Percentiles rank a stretch among this genome's conserved stretches.
Evolutionary conservation across 2,113 vertebrate species (phyloP).

Genomic region (Gallinago undulata): DNA sequence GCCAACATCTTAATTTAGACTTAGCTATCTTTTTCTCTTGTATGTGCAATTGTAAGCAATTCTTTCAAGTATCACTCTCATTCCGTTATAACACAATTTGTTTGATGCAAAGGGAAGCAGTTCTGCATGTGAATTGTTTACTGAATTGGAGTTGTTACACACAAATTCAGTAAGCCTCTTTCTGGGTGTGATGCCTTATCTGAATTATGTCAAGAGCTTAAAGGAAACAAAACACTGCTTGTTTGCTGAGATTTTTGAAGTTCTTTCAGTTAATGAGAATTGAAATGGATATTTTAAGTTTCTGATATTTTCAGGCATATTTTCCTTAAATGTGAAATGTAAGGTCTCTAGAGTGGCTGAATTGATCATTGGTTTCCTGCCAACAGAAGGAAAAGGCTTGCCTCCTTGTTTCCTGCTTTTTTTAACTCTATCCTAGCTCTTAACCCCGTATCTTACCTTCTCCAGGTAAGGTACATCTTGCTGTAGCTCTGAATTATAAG

Average conservation of each 20-base stretch:
- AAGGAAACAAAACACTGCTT: not conserved
- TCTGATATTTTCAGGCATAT: not conserved
- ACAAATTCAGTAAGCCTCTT: constrained; percentile 56
- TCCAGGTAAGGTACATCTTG: not conserved
- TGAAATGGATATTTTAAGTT: not conserved
- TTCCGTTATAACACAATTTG: constrained; percentile 80
- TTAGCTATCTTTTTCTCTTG: constrained; percentile 81
- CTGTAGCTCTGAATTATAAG: not conserved
- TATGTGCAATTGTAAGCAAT: constrained; percentile 83
- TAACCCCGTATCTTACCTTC: not conserved
- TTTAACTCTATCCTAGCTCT: not conserved
- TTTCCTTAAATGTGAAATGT: not conserved
- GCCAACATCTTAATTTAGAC: constrained; percentile 99
- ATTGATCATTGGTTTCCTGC: not conserved
- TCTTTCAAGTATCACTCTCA: constrained; percentile 76
- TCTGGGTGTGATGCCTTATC: constrained; percentile 31
- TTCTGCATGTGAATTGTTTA: constrained; percentile 80
- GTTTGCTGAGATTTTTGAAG: not conserved
- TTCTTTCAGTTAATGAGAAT: not conserved
- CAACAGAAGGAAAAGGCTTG: not conserved
- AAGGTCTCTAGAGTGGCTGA: not conserved
- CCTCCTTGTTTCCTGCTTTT: not conserved
- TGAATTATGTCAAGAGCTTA: not conserved
- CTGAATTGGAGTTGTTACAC: constrained; percentile 43
- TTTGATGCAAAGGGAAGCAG: constrained; percentile 76